Evolutionary conservation across 2,113 vertebrate genomes (phyloP).

Genomic region (Garra rufa): DNA sequence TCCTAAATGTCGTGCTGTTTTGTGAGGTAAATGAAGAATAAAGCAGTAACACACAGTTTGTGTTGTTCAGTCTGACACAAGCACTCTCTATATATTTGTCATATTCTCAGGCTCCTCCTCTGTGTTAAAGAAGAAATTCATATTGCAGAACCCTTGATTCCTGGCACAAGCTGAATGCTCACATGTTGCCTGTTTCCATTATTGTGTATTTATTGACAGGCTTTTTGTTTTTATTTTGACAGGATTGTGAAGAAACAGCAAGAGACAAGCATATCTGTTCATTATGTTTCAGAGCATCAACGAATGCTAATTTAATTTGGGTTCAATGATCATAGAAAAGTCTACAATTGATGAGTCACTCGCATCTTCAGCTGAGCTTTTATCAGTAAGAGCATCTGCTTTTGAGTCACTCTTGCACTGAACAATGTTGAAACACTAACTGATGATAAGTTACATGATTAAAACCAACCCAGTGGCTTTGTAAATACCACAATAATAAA

Average conservation of each 20-base stretch:
- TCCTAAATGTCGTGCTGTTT: neutral
- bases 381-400: neutral
- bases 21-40: neutral
- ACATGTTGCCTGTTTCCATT: too few relatives aligned
- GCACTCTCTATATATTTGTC: neutral
- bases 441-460: neutral
- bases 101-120: neutral
- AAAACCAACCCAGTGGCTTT: too few relatives aligned
- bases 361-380: neutral
- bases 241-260: too few relatives aligned
- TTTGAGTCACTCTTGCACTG: neutral
- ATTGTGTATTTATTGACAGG: too few relatives aligned
- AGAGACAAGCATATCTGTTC: too few relatives aligned
- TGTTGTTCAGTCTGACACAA: neutral
- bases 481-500: too few relatives aligned
- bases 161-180: neutral
- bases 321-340: too few relatives aligned
- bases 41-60: conserved; percentile 1
- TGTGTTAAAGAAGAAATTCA: neutral
- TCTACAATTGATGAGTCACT: too few relatives aligned
- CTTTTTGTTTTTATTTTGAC: too few relatives aligned
- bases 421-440: neutral
- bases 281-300: too few relatives aligned
- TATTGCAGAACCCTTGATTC: neutral
- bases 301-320: too few relatives aligned